Base-by-base conservation (phyloP, 2,888 invertebrate genomes). In the Oscheius sp. region DNA sequence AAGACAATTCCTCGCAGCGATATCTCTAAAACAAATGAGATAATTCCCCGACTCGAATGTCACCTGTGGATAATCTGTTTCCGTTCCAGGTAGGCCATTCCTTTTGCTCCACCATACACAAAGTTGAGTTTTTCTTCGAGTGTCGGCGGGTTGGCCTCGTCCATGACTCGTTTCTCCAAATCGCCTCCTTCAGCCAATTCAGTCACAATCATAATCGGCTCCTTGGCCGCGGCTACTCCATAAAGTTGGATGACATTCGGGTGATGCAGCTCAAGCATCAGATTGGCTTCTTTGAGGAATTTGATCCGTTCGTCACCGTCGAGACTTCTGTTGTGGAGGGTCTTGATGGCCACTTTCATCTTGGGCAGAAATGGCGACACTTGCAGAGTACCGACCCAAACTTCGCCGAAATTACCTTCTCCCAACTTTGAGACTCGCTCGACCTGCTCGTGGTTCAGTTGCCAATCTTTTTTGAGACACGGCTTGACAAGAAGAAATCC, bases 241-340 rank as follows among this genome's bases (percentile, higher is more conserved):
- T 95, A 96, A 74, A 98, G 91, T 18, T 95, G 92, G 5, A 97
- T 96, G 83, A 98, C 95, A 89, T 95, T 95, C 74, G 95, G 94
- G 89, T 97, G 95, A 89, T 96, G 95, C 82, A 96, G 95, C 76
- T 94, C 93, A 89, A 97, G 95, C 96, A 98, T 96, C 80, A 96
- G 95, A 12, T 94, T 95, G 0, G 96, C 97, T 90, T 98, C 97
- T 89, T 96, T 96, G 69, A 98, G 91, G 90, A 98, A 97, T 90
- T 97, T 96, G 80, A 95, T 94, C 0, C 95, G 95, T 90, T 95
- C 96, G 82, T 94, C 95, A 84, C 95, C 94, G 94, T 96, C 94
- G 71, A 95, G 92, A 88, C 96, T 90, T 89, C 96, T 95, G 91
- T 96, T 96, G 25, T 75, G 74, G 29, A 83, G 72, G 29, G 78